Conservation (phyloP, 2,797 vertebrate species). For the Ficedula albicollis region DNA sequence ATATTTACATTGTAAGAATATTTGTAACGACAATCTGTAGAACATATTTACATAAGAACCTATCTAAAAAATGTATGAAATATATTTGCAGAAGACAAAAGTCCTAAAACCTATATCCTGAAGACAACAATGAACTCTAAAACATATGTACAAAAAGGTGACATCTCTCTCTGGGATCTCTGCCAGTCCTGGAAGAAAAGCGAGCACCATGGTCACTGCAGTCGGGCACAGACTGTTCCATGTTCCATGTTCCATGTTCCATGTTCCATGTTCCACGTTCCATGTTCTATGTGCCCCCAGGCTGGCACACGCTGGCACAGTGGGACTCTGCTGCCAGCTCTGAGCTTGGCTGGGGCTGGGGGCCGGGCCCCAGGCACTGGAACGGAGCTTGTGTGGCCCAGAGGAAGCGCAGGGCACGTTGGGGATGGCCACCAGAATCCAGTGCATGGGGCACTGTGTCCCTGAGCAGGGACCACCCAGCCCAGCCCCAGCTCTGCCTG, state of each 20-base stretch:
- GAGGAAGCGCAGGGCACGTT: background rate
- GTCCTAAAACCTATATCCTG: fast-evolving
- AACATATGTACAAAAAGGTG: fast-evolving
- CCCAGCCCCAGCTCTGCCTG: background rate
- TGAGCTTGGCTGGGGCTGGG: background rate
- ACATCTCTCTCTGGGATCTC: fast-evolving
- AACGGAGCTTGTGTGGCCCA: fast-evolving
- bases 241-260: background rate
- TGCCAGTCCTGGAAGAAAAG: background rate
- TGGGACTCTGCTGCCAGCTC: fast-evolving
- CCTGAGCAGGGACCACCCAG: background rate
- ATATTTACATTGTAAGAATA: background rate
- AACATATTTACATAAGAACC: fast-evolving
- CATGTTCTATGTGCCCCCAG: background rate
- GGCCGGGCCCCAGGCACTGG: background rate
- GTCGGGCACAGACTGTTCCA: background rate
- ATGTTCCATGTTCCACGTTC: background rate
- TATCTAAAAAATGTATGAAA: fast-evolving
- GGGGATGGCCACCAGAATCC: background rate
- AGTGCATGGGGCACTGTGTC: fast-evolving
- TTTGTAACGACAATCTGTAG: background rate
- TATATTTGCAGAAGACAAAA: fast-evolving
- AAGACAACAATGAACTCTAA: background rate
- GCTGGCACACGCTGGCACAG: background rate
- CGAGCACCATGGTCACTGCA: fast-evolving